Percentiles rank a stretch among this genome's conserved stretches.
phyloP scores from a whole-genome alignment of 2,797 vertebrate species.

The Amphiprion clarkii region DNA sequence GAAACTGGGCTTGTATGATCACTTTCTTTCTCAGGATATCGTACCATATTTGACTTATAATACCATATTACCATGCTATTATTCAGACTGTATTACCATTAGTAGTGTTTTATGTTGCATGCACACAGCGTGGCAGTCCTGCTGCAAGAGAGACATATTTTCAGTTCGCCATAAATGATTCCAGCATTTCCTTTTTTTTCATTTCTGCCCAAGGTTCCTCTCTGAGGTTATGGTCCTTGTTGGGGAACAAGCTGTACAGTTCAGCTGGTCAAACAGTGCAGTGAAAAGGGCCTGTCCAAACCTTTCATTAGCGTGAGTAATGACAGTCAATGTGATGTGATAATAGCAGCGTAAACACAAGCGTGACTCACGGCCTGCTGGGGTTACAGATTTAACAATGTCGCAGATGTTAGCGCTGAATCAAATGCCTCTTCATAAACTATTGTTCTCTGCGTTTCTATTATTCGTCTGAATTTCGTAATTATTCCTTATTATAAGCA shows the following conservation, averaged over 20 bases:
- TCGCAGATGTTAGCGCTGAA: constrained; percentile 37
- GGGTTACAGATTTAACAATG: constrained; percentile 22
- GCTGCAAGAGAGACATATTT: neutral
- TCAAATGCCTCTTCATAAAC: constrained; percentile 10
- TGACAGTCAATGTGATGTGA: constrained; percentile 54
- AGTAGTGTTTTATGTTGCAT: neutral
- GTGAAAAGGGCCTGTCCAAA: constrained; percentile 52
- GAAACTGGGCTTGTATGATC: neutral
- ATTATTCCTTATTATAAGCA: neutral
- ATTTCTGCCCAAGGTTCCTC: constrained; percentile 7
- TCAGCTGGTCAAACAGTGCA: constrained; percentile 73
- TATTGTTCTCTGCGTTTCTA: neutral
- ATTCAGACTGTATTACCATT: too few species aligned
- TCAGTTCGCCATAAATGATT: neutral
- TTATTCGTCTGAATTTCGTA: neutral
- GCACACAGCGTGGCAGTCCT: neutral
- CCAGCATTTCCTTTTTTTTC: neutral
- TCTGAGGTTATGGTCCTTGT: constrained; percentile 27
- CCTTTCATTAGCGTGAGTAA: constrained; percentile 61
- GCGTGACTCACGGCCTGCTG: constrained; percentile 37
- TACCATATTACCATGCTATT: too few species aligned
- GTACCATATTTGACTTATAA: too few species aligned
- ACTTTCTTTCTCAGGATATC: constrained; percentile 1
- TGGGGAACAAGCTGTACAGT: constrained; percentile 32
- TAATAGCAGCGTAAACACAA: constrained; percentile 63